phyloP scores from a whole-genome alignment of 1,140 invertebrate species.

The Drusus annulatus region DNA sequence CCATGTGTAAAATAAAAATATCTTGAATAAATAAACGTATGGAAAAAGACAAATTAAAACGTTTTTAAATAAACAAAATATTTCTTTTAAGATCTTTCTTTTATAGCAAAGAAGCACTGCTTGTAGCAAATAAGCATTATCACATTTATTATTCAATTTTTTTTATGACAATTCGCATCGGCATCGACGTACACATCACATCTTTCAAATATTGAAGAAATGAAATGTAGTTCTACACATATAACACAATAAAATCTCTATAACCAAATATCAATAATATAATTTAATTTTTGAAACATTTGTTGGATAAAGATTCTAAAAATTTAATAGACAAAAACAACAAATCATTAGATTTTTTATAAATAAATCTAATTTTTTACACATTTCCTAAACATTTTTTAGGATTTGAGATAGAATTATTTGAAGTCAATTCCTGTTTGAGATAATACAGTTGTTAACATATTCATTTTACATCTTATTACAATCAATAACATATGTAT shows the following conservation, averaged over 20 bases:
- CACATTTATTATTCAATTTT: too few relatives aligned
- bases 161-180: too few relatives aligned
- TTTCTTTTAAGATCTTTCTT: not conserved
- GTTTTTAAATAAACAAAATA: not conserved
- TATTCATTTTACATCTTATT: not conserved
- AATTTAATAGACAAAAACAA: slow-evolving; percentile 3
- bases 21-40: too few relatives aligned
- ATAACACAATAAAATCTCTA: too few relatives aligned
- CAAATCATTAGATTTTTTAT: not conserved
- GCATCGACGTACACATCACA: not conserved
- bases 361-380: slow-evolving; percentile 44
- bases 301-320: slow-evolving; percentile 11
- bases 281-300: too few relatives aligned
- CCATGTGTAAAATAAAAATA: not conserved
- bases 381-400: slow-evolving; percentile 46
- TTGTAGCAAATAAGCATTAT: not conserved
- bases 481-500: slow-evolving; percentile 1
- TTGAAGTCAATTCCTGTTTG: slow-evolving; percentile 58
- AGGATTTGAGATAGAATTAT: slow-evolving; percentile 55
- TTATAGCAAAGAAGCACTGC: not conserved
- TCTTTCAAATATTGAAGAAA: not conserved
- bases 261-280: too few relatives aligned
- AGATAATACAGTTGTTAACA: slow-evolving; percentile 54
- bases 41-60: too few relatives aligned
- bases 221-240: too few relatives aligned